Evolutionary conservation across 1,140 invertebrate species (phyloP), one percentile per base, ranked within the genome.

Genomic region (Hylyphantes graminicola): DNA sequence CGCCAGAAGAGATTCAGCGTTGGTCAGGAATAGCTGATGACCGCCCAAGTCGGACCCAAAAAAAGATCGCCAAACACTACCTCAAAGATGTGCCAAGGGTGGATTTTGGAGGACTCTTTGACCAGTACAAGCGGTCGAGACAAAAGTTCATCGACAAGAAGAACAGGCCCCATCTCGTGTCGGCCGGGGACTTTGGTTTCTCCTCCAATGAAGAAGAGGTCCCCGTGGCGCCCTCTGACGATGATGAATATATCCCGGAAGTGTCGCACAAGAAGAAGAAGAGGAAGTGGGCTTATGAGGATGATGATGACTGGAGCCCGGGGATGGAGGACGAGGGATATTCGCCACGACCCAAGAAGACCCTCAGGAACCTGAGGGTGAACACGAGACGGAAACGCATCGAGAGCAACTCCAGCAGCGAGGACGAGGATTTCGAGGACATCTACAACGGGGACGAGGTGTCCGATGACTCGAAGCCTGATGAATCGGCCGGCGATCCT

Each of bases 271-370:
- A 7, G 12, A 19, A 70, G 12, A 80, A 80, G 19, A 55, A 35
- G 21, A 80, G 57, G 35, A 80, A 50, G 13, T 48, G 48, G 13
- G 4, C 64, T 50, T 81, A 81, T 64, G 79, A 81, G 17, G 79
- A 73, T 35, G 79, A 81, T 72, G 6, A 53, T 6, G 79, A 81
- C 8, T 81, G 79, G 79, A 21, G 12, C 53, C 79, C 79, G 15
- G 21, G 17, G 15, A 9, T 7, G 9, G 67, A 55, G 53, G 9
- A 15, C 9, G 53, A 64, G 13, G 68, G 48, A 17, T 21, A 13
- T 51, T 15, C 10, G 19, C 3, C 13, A 7, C 67, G n/a, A 12
- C 17, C 79, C 21, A 51, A 19, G 13, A 55, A 81, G 12, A 76
- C 10, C n/a, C 48, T 51, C 12, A 64, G 12, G 12, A 63, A 63